Percentiles rank a stretch among this genome's conserved stretches.
phyloP scores from a whole-genome alignment of 2,113 vertebrate species.

The Caloenas nicobarica region DNA sequence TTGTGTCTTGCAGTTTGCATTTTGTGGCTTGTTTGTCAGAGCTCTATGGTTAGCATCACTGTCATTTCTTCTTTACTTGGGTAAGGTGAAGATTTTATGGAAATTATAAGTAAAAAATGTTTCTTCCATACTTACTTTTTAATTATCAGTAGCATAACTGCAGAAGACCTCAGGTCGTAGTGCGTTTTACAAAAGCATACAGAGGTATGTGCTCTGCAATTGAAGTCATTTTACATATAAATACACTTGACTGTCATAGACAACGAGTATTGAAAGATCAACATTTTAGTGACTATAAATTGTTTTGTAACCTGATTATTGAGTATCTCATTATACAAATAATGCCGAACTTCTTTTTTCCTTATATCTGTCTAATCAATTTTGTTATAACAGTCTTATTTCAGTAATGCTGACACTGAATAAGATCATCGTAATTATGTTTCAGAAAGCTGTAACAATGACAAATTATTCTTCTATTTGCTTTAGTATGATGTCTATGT shows the following conservation, averaged over 20 bases:
- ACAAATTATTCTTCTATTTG: constrained; percentile 52
- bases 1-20: background rate
- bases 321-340: background rate
- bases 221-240: background rate
- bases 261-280: background rate
- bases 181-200: background rate
- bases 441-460: constrained; percentile 6
- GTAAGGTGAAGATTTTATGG: background rate
- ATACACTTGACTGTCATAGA: background rate
- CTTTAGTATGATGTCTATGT: constrained; percentile 9
- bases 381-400: constrained; percentile 23
- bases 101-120: background rate
- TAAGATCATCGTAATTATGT: background rate
- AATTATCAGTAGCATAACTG: background rate
- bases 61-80: background rate
- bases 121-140: background rate
- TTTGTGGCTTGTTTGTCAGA: background rate
- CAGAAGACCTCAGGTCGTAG: background rate
- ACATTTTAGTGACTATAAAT: background rate
- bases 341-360: background rate
- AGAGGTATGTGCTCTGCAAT: background rate
- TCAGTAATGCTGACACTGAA: background rate
- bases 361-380: background rate
- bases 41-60: background rate
- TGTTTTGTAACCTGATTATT: background rate